Conservation (phyloP, 2,888 invertebrate genomes). For the Lepidonotus clava region DNA sequence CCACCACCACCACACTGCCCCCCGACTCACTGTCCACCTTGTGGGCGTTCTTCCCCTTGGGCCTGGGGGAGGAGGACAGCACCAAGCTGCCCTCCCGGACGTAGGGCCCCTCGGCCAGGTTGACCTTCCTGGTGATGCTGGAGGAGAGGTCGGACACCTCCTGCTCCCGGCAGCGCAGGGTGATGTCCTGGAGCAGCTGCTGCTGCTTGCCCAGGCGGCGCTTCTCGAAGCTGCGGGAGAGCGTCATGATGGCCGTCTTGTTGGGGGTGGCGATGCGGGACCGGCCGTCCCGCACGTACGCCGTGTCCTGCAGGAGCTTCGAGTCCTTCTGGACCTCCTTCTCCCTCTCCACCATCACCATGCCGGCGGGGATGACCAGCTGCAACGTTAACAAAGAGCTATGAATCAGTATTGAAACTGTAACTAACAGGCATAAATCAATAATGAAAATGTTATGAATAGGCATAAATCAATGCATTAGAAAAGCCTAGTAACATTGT, state of each 20-base stretch:
- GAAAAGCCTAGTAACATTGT: too few species aligned
- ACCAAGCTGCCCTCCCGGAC: neutral
- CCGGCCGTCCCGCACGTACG: constrained; percentile 51
- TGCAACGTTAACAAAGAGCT: neutral
- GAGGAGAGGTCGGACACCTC: constrained; percentile 71
- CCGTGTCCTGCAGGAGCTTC: constrained; percentile 44
- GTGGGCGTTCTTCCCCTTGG: neutral
- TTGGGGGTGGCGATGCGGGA: constrained; percentile 66
- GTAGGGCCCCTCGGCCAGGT: neutral
- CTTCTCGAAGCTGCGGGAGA: constrained; percentile 71
- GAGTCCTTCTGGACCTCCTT: neutral
- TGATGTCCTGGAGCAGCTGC: constrained; percentile 72
- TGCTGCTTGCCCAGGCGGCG: constrained; percentile 73
- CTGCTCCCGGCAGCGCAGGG: constrained; percentile 73
- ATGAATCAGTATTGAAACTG: neutral
- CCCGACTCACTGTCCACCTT: neutral
- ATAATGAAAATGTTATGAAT: too few species aligned
- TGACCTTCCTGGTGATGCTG: constrained; percentile 51
- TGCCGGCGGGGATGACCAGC: neutral
- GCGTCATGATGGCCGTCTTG: constrained; percentile 72
- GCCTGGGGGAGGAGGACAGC: neutral
- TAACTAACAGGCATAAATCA: too few species aligned
- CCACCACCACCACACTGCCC: neutral
- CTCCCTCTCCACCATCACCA: neutral
- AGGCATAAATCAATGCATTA: too few species aligned